These are phyloP conservation scores for Sebastes itinus DNA, from an alignment of 2,797 vertebrate genomes.

Conservation along the genomic window DNA sequence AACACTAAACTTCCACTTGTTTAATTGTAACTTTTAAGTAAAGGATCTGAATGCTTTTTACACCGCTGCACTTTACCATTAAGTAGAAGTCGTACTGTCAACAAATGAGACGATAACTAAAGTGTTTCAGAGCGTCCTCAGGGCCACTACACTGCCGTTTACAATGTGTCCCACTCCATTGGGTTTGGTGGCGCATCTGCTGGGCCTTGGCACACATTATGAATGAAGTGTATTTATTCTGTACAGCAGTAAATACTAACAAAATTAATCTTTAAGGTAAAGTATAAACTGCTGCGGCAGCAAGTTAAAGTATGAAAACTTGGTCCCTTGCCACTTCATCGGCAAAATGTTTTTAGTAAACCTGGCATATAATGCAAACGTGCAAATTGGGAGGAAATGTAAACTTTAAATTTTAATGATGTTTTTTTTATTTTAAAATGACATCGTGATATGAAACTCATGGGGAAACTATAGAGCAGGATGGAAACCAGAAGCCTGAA, in stretches of 20 bases:
- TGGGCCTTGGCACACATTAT: not conserved
- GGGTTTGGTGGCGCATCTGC: conserved; percentile 2
- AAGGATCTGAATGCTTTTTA: not conserved
- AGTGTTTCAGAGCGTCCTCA: conserved; percentile 2
- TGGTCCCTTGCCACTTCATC: not conserved
- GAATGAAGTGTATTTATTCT: not conserved
- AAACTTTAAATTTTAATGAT: conserved; percentile 28
- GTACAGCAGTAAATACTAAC: not conserved
- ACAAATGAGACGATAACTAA: conserved; percentile 21
- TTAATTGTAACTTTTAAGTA: conserved; percentile 1
- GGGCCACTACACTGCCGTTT: not conserved
- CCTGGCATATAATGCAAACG: not conserved
- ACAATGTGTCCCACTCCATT: not conserved
- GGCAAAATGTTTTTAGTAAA: not conserved
- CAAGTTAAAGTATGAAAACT: not conserved
- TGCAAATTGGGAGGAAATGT: conserved; percentile 9
- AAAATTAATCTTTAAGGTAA: not conserved
- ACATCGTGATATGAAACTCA: not conserved
- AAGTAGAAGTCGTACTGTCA: conserved; percentile 6
- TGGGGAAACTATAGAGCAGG: not conserved
- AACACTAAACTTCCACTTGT: not conserved
- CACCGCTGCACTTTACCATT: not conserved
- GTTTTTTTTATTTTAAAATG: not conserved
- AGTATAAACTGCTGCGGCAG: not conserved
- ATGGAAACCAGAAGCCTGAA: conserved; percentile 44